Conservation (phyloP, 2,888 invertebrate species). For the Slavum lentiscoides region DNA sequence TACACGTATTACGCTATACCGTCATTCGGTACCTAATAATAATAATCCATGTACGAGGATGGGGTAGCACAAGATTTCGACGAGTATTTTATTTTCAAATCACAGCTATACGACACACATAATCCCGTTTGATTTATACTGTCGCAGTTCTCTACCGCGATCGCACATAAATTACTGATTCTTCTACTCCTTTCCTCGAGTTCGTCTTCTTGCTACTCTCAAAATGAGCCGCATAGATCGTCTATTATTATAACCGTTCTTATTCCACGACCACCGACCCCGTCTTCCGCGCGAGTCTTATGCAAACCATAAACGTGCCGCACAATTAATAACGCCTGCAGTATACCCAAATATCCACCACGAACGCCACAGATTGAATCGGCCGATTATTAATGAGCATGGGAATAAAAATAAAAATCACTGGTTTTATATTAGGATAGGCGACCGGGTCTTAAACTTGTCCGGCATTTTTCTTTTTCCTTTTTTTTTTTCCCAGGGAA, state of each 20-base stretch:
- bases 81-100: too few relatives aligned
- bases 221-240: too few relatives aligned
- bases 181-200: not conserved
- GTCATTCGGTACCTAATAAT: too few relatives aligned
- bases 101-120: not conserved
- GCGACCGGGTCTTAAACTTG: slow-evolving; percentile 26
- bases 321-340: slow-evolving; percentile 25
- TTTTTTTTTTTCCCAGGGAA: slow-evolving; percentile 8
- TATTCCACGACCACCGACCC: too few relatives aligned
- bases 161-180: slow-evolving; percentile 38
- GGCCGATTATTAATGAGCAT: slow-evolving; percentile 39
- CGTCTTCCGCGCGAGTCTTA: not conserved
- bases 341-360: slow-evolving; percentile 13
- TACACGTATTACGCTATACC: too few relatives aligned
- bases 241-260: too few relatives aligned
- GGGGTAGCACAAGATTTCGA: too few relatives aligned
- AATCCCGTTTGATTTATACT: slow-evolving; percentile 31
- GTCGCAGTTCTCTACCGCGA: not conserved
- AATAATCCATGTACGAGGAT: too few relatives aligned
- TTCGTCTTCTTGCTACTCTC: not conserved
- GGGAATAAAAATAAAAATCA: slow-evolving; percentile 34
- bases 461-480: slow-evolving; percentile 20
- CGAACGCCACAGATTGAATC: slow-evolving; percentile 29
- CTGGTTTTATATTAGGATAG: not conserved
- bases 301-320: not conserved